phyloP scores from a whole-genome alignment of 1,140 invertebrate genomes.

The Heliothis virescens region DNA sequence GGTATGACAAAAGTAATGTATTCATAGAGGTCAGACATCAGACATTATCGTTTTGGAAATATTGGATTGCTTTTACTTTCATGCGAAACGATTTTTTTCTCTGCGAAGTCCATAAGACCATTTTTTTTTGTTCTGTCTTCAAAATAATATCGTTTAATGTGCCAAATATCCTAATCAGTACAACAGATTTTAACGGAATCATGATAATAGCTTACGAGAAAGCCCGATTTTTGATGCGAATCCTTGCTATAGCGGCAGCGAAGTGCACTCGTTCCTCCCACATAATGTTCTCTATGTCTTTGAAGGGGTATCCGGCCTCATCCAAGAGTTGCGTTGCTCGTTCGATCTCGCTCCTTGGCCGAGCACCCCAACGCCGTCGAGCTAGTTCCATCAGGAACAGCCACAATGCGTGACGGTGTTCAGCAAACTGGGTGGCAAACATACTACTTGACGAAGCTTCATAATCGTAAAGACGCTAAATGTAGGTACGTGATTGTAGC shows the following conservation, averaged over 20 bases:
- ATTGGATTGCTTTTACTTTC: too few species aligned
- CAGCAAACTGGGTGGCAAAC: conserved; percentile 55
- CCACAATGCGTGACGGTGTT: conserved; percentile 72
- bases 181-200: not conserved
- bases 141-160: too few species aligned
- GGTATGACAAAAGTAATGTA: conserved; percentile 11
- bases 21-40: not conserved
- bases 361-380: conserved; percentile 71
- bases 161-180: too few species aligned
- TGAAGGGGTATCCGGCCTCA: conserved; percentile 68
- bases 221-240: conserved; percentile 90
- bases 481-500: too few species aligned
- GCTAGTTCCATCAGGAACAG: conserved; percentile 81
- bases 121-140: too few species aligned
- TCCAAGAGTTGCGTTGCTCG: conserved; percentile 63
- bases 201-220: conserved; percentile 75
- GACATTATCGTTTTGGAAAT: not conserved
- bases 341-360: conserved; percentile 67
- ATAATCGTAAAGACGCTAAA: too few species aligned
- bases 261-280: conserved; percentile 88
- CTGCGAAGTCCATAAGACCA: too few species aligned
- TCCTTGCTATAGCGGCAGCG: conserved; percentile 90
- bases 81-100: too few species aligned
- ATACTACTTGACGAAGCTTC: too few species aligned
- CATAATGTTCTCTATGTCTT: conserved; percentile 87